Percentiles rank a stretch among this genome's conserved stretches.
Evolutionary conservation across 2,797 vertebrate genomes (phyloP).

Genomic region (Gymnocypris eckloni): DNA sequence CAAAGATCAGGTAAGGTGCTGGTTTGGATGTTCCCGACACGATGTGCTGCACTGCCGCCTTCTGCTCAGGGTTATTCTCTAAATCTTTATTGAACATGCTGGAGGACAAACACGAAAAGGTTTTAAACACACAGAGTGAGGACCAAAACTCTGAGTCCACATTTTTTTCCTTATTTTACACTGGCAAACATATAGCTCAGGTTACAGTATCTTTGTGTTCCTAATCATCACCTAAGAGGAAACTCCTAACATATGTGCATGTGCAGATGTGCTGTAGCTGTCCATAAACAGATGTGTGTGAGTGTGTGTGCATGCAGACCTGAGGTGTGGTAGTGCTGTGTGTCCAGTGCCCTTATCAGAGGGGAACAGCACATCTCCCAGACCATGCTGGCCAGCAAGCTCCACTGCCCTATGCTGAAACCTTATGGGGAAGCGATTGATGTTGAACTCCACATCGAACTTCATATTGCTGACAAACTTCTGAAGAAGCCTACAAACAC

Average conservation of each 20-base stretch:
- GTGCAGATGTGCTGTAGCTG: background rate
- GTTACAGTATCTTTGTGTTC: background rate
- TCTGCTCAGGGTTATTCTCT: conserved; percentile 81
- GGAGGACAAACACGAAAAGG: background rate
- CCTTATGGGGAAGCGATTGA: conserved; percentile 84
- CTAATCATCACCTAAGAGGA: background rate
- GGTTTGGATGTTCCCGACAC: conserved; percentile 80
- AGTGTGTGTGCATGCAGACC: conserved; percentile 60
- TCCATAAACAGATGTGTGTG: background rate
- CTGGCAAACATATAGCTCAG: background rate
- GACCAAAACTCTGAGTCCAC: background rate
- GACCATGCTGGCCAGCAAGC: conserved; percentile 69
- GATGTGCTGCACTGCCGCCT: conserved; percentile 79
- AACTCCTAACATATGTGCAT: too few relatives aligned
- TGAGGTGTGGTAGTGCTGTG: conserved; percentile 65
- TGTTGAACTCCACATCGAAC: conserved; percentile 92
- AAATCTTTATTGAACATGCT: conserved; percentile 79
- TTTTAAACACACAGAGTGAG: background rate
- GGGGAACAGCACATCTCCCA: conserved; percentile 86
- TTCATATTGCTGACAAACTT: conserved; percentile 81
- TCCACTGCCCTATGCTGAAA: conserved; percentile 85
- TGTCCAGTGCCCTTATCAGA: conserved; percentile 53
- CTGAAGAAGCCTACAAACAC: conserved; percentile 76
- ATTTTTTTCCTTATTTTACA: background rate
- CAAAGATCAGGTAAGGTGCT: conserved; percentile 87